A percentile compares a stretch with the other conserved stretches of the same genome.
Evolutionary conservation across 1,140 invertebrate genomes (phyloP).

Genomic region (Rhyzopertha dominica): DNA sequence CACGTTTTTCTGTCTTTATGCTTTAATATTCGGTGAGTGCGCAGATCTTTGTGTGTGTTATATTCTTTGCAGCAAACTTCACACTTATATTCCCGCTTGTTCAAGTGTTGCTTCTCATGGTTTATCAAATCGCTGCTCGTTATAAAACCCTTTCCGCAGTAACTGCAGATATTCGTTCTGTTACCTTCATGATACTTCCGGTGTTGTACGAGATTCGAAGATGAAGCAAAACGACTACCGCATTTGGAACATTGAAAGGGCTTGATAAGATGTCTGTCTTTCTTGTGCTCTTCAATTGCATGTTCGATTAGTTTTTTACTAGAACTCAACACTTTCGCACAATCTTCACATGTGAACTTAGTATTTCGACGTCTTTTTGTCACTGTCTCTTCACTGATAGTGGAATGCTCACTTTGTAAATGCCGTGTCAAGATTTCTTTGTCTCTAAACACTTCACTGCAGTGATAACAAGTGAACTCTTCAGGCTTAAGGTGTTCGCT

Average conservation of each 20-base stretch:
- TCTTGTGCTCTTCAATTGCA: conserved; percentile 49
- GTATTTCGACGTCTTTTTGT: conserved; percentile 11
- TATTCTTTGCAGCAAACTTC: conserved; percentile 59
- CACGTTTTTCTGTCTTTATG: conserved; percentile 28
- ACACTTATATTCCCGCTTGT: conserved; percentile 65
- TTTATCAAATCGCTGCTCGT: conserved; percentile 50
- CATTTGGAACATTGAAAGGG: conserved; percentile 47
- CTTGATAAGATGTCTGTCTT: conserved; percentile 48
- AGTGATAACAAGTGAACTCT: conserved; percentile 12
- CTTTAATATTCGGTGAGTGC: conserved; percentile 30
- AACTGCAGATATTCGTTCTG: conserved; percentile 45
- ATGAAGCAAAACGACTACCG: conserved; percentile 21
- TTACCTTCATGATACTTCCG: conserved; percentile 30
- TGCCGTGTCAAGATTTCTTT: not conserved
- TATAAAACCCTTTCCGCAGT: conserved; percentile 57
- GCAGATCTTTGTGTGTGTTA: conserved; percentile 38
- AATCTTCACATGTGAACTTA: conserved; percentile 28
- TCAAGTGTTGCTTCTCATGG: conserved; percentile 57
- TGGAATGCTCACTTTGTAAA: not conserved
- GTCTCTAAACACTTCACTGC: conserved; percentile 2
- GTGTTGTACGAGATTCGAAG: conserved; percentile 29
- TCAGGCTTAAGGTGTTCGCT: not conserved
- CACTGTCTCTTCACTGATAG: conserved; percentile 3
- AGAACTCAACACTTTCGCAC: conserved; percentile 19
- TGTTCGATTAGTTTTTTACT: conserved; percentile 30